phyloP scores from a whole-genome alignment of 1,140 invertebrate species.

The Drosophila triauraria region DNA sequence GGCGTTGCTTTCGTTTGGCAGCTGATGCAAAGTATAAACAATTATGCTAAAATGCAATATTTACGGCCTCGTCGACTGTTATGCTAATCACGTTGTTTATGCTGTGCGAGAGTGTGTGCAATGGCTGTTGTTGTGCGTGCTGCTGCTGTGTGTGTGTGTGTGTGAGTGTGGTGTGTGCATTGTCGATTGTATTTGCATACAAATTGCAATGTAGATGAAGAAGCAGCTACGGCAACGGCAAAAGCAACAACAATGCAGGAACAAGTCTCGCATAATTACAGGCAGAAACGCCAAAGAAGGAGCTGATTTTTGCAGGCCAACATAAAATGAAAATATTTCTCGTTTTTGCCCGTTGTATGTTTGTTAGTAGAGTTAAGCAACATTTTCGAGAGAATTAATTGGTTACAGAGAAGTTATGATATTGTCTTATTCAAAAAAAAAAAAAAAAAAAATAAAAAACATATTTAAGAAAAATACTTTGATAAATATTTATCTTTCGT shows the following conservation, averaged over 20 bases:
- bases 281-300: slow-evolving; percentile 25
- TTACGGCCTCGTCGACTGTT: slow-evolving; percentile 74
- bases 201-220: slow-evolving; percentile 80
- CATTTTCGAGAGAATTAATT: slow-evolving; percentile 5
- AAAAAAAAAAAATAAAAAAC: background rate
- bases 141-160: slow-evolving; percentile 25
- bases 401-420: background rate
- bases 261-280: slow-evolving; percentile 74
- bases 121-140: slow-evolving; percentile 15
- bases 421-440: background rate
- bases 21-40: slow-evolving; percentile 77
- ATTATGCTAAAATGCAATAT: slow-evolving; percentile 83
- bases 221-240: slow-evolving; percentile 52
- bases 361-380: background rate
- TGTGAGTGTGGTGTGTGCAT: slow-evolving; percentile 48
- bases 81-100: slow-evolving; percentile 72
- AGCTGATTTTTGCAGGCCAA: slow-evolving; percentile 44
- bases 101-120: slow-evolving; percentile 12
- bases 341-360: slow-evolving; percentile 20
- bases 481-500: no score
- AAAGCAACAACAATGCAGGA: slow-evolving; percentile 42
- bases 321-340: slow-evolving; percentile 41
- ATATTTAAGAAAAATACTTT: no score
- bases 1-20: slow-evolving; percentile 60
- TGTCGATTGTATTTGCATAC: slow-evolving; percentile 81